Base-by-base conservation (phyloP, 2,113 vertebrate genomes). In the Silurus glanis region DNA sequence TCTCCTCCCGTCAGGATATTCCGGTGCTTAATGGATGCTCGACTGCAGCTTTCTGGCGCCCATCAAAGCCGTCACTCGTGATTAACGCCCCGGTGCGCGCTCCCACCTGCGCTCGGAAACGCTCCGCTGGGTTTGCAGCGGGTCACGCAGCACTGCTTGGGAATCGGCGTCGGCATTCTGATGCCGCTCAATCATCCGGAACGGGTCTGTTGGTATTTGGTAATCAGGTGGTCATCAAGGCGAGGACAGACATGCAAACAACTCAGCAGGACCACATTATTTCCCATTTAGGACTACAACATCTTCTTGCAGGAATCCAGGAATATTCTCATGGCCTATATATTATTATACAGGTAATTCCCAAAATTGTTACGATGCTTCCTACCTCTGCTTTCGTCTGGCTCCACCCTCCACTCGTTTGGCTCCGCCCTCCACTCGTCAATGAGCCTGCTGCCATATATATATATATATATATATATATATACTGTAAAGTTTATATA, bases 1-100 rank as follows among this genome's bases (percentile, higher is more conserved):
- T 86, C 89, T 90, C 87, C 76, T 51, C 78, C 69, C 67, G 13
- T 83, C 71, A 51, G 87, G 76, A 84, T 91, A 91, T 91, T 92
- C 89, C 55, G 85, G 90, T 82, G 88, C 89, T 93, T 93, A 92
- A 93, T 85, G 78, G 85, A 88, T 91, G 91, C 89, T 91, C 92
- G 91, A 14, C 78, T 93, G 92, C 93, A 90, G 93, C 92, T 89
- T 92, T 92, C 91, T 90, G 88, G 84, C 90, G 88, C 90, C 86
- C 53, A 80, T 67, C 76, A 53, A 83, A 59, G 53, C 90, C 93
- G 86, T 90, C 90, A 86, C 88, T 91, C 62, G 84, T 90, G 92
- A 92, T 93, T 91, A 94, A 93, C 92, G 85, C 91, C 90, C 86
- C 88, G 82, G 82, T 89, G 91, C 92, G 91, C 89, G 87, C 83